Percentiles rank a stretch among this genome's conserved stretches.
Evolutionary conservation across 2,113 vertebrate species (phyloP).

Genomic region (Equus przewalskii): DNA sequence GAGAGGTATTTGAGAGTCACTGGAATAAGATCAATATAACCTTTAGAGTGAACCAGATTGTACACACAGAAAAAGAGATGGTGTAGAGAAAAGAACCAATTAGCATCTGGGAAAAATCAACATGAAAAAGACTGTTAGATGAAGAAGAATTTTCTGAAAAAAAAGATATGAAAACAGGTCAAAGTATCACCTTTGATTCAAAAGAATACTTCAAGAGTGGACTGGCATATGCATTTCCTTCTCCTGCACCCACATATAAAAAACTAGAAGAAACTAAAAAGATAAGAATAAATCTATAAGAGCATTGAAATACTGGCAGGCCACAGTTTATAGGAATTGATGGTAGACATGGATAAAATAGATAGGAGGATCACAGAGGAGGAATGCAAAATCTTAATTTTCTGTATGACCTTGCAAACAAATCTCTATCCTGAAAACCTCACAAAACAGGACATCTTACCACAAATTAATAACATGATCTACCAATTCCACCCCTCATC

Average conservation of each 20-base stretch:
- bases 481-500: neutral
- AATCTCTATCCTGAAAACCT: slow-evolving; percentile 26
- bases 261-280: slow-evolving; percentile 40
- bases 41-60: neutral
- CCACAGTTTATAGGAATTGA: neutral
- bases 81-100: neutral
- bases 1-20: neutral
- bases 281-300: neutral
- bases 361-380: neutral
- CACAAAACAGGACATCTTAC: neutral
- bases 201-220: slow-evolving; percentile 1
- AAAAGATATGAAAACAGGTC: slow-evolving; percentile 33
- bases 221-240: neutral
- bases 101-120: neutral
- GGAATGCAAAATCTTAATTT: slow-evolving; percentile 10
- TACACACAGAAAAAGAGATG: neutral
- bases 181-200: slow-evolving; percentile 39
- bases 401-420: neutral
- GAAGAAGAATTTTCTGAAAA: slow-evolving; percentile 55
- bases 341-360: slow-evolving; percentile 18
- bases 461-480: slow-evolving; percentile 1
- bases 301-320: neutral
- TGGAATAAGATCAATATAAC: slow-evolving; percentile 19
- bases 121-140: slow-evolving; percentile 21
- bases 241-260: neutral